phyloP scores from a whole-genome alignment of 2,888 invertebrate species.

The Drosophila niveifrons region DNA sequence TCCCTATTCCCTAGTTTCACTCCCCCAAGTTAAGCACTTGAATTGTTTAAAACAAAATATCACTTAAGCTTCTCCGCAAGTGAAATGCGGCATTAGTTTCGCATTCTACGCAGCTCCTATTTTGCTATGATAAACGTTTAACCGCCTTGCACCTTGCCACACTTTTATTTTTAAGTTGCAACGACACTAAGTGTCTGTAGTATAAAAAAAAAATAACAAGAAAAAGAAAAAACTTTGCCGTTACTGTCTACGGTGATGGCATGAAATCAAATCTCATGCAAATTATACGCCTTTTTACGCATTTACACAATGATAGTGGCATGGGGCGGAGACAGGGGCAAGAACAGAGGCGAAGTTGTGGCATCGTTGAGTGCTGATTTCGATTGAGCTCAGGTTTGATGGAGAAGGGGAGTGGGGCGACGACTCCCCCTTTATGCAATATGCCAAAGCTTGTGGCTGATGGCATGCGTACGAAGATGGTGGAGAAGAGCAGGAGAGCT shows the following conservation, averaged over 20 bases:
- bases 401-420: not conserved
- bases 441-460: slow-evolving; percentile 32
- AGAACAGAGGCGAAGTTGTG: slow-evolving; percentile 9
- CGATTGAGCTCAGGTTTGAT: slow-evolving; percentile 10
- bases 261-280: slow-evolving; percentile 77
- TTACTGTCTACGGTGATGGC: slow-evolving; percentile 44
- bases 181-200: slow-evolving; percentile 18
- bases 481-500: slow-evolving; percentile 9
- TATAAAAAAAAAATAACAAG: not conserved
- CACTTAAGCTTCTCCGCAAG: not conserved
- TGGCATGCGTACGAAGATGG: not conserved
- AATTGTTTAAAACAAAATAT: too few species aligned
- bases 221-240: slow-evolving; percentile 20
- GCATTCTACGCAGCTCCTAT: not conserved
- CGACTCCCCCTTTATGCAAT: slow-evolving; percentile 21
- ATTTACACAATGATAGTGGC: slow-evolving; percentile 57
- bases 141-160: not conserved
- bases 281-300: slow-evolving; percentile 78
- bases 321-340: not conserved
- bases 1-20: too few species aligned
- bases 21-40: too few species aligned
- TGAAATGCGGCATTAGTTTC: slow-evolving; percentile 2
- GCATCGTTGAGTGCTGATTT: slow-evolving; percentile 40
- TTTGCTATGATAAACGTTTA: slow-evolving; percentile 20
- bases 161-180: slow-evolving; percentile 11